These are phyloP conservation scores for Entomyzon cyanotis DNA, from an alignment of 2,113 vertebrate genomes.

Conservation along the genomic window DNA sequence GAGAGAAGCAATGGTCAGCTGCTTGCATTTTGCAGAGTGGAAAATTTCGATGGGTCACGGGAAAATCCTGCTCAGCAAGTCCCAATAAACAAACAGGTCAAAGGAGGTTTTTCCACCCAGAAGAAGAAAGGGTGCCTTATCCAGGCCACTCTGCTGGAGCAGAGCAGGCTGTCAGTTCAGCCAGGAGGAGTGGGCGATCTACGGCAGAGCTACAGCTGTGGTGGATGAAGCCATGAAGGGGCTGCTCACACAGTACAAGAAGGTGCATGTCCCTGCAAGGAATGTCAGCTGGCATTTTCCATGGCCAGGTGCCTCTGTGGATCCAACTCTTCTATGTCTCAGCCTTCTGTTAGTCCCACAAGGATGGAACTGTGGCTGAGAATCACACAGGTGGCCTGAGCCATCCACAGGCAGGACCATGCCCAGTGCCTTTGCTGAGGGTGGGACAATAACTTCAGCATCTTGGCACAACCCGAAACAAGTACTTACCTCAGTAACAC, in stretches of 20 bases:
- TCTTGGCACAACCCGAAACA: neutral
- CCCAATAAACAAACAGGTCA: neutral
- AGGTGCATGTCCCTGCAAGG: neutral
- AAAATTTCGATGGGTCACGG: neutral
- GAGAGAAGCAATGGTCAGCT: neutral
- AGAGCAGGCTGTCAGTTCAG: neutral
- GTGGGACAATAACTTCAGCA: neutral
- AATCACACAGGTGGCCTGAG: neutral
- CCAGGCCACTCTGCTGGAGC: neutral
- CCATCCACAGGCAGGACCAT: neutral
- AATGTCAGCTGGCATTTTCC: neutral
- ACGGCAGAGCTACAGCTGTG: neutral
- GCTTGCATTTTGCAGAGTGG: neutral
- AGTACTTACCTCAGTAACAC: neutral
- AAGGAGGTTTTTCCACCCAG: neutral
- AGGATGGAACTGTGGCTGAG: neutral
- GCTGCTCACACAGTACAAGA: neutral
- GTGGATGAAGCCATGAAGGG: neutral
- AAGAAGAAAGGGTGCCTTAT: constrained; percentile 24
- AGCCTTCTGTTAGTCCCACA: neutral
- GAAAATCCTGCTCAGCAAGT: neutral
- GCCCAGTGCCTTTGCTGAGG: neutral
- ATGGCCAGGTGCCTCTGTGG: neutral
- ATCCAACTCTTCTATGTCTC: neutral
- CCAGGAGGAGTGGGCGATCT: neutral